Evolutionary conservation across 53 echinoderm and acorn worm species (phyloP).

Genomic region (Actinopyga echinites): DNA sequence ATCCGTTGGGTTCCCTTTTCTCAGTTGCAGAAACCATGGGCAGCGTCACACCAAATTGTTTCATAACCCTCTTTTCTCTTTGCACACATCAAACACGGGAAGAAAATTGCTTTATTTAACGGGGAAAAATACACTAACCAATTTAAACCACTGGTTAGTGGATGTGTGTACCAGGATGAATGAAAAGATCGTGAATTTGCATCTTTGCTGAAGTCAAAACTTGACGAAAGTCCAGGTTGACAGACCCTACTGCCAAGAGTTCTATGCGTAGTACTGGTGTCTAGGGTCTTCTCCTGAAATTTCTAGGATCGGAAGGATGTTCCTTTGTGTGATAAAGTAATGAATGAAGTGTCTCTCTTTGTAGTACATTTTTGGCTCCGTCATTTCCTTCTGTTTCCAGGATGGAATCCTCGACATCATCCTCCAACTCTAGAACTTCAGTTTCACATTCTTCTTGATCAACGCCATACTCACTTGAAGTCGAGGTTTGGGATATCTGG

Average conservation of each 20-base stretch:
- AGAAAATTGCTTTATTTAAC: background rate
- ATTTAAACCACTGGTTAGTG: background rate
- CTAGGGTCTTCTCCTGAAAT: background rate
- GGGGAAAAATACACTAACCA: background rate
- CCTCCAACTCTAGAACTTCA: too few species aligned
- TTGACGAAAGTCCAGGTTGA: background rate
- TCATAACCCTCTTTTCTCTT: slow-evolving; percentile 10
- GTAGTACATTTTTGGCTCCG: too few species aligned
- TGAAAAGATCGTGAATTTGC: background rate
- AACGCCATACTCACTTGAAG: too few species aligned
- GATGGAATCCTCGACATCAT: too few species aligned
- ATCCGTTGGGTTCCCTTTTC: background rate
- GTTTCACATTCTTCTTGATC: too few species aligned
- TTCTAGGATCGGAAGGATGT: background rate
- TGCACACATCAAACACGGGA: slow-evolving; percentile 20
- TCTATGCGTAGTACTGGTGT: background rate
- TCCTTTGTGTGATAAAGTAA: background rate
- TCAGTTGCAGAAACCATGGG: background rate
- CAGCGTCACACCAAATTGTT: background rate
- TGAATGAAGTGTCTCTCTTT: too few species aligned
- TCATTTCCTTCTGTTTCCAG: too few species aligned
- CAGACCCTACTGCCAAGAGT: background rate
- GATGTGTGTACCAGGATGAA: background rate
- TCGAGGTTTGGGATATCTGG: too few species aligned
- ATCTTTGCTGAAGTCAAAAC: background rate